A percentile compares a stretch with the other conserved stretches of the same genome.
phyloP scores from a whole-genome alignment of 2,797 vertebrate species.

The Ibycter americanus region DNA sequence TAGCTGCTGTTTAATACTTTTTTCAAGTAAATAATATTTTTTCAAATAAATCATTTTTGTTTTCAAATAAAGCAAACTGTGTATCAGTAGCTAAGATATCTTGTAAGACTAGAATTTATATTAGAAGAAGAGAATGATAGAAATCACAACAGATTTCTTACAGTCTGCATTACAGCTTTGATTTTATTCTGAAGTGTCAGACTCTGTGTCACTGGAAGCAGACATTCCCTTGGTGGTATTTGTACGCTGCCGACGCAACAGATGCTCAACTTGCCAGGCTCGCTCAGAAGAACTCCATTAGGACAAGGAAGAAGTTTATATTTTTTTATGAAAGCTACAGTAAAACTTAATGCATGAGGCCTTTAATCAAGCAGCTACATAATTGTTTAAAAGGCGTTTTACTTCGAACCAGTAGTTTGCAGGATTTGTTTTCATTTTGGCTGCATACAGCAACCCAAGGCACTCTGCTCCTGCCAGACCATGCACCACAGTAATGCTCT shows the following conservation, averaged over 20 bases:
- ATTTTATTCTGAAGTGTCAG: conserved; percentile 48
- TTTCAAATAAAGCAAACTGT: neutral
- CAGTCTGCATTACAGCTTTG: conserved; percentile 25
- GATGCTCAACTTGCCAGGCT: neutral
- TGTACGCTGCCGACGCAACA: neutral
- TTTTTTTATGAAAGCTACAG: neutral
- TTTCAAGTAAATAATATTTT: neutral
- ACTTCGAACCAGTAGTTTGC: neutral
- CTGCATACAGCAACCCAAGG: neutral
- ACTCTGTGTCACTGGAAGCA: conserved; percentile 42
- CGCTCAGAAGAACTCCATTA: neutral
- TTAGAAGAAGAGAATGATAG: neutral
- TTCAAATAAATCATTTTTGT: neutral
- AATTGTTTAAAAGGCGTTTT: neutral
- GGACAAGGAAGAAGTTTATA: neutral
- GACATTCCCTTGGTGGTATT: neutral
- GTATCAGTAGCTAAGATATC: neutral
- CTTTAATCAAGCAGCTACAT: neutral
- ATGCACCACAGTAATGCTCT: neutral
- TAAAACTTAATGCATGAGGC: neutral
- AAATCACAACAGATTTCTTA: conserved; percentile 7
- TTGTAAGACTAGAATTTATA: neutral
- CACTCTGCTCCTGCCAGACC: neutral
- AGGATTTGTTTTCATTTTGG: neutral
- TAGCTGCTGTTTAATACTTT: neutral